Percentiles rank a stretch among this genome's conserved stretches.
Evolutionary conservation across 2,888 invertebrate genomes (phyloP).

Genomic region (Drosophila neutralis): DNA sequence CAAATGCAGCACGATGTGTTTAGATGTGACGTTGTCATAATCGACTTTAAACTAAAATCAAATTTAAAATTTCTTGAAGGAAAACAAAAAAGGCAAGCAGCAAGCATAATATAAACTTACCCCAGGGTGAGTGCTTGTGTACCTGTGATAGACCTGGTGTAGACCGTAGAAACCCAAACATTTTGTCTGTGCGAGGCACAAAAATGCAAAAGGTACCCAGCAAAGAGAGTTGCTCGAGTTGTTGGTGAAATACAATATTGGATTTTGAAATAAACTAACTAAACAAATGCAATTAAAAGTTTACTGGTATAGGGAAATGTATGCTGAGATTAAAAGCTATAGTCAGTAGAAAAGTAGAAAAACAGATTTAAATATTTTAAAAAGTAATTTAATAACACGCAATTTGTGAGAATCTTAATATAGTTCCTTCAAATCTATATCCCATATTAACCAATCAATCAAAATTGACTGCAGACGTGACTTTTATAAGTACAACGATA

Average conservation of each 20-base stretch:
- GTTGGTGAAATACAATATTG: neutral
- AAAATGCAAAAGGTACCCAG: slow-evolving; percentile 27
- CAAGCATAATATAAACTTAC: slow-evolving; percentile 26
- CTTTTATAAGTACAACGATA: slow-evolving; percentile 21
- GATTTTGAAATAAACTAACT: neutral
- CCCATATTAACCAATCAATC: slow-evolving; percentile 27
- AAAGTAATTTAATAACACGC: neutral
- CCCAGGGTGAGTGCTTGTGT: slow-evolving; percentile 32
- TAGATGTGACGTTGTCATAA: slow-evolving; percentile 45
- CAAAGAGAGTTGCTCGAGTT: neutral
- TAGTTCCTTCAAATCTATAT: neutral
- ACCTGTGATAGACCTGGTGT: slow-evolving; percentile 70
- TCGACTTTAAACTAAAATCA: slow-evolving; percentile 64
- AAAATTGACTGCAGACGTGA: slow-evolving; percentile 15
- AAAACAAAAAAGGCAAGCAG: slow-evolving; percentile 5
- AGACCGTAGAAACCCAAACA: slow-evolving; percentile 37
- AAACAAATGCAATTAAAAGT: neutral
- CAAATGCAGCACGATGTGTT: slow-evolving; percentile 43
- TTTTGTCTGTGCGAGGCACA: slow-evolving; percentile 29
- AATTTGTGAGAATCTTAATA: neutral
- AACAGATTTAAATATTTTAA: neutral
- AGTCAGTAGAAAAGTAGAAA: neutral
- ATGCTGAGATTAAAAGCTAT: neutral
- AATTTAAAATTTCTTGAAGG: slow-evolving; percentile 53
- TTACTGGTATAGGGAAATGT: neutral